Percentiles rank a stretch among this genome's conserved stretches.
Conservation (phyloP, 1,140 invertebrate genomes). For the Pseudomyrmex gracilis region DNA sequence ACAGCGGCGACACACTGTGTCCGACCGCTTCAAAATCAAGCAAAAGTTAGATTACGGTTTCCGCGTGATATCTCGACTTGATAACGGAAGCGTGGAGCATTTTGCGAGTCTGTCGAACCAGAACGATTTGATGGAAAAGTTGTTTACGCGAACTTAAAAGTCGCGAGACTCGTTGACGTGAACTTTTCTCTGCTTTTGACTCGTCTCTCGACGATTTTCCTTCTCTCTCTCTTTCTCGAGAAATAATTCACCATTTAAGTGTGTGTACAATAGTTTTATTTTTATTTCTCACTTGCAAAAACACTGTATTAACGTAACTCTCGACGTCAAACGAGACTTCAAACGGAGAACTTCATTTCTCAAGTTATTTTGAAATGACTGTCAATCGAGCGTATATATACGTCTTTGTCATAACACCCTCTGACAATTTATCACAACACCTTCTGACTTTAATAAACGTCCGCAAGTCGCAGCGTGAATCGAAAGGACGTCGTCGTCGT, state of each 20-base stretch:
- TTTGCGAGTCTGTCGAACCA: conserved; percentile 1
- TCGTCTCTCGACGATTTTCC: conserved; percentile 9
- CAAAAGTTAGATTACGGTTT: conserved; percentile 37
- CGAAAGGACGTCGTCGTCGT: background rate
- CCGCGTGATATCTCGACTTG: background rate
- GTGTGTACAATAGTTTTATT: no score
- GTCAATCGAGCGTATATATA: background rate
- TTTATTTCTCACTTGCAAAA: no score
- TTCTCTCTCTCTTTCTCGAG: no score
- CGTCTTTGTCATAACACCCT: no score
- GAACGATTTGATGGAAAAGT: conserved; percentile 27
- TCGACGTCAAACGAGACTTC: no score
- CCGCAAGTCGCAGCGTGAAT: background rate
- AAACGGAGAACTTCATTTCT: background rate
- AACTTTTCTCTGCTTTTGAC: conserved; percentile 15
- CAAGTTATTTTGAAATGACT: background rate
- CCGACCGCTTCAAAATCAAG: background rate
- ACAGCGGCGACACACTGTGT: background rate
- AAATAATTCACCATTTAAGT: background rate
- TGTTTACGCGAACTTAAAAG: conserved; percentile 5
- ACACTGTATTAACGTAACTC: no score
- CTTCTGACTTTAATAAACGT: conserved; percentile 8
- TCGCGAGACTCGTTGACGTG: background rate
- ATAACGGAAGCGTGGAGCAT: conserved; percentile 7
- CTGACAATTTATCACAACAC: background rate